phyloP scores from a whole-genome alignment of 1,140 invertebrate species.

The Drosophila dunni region DNA sequence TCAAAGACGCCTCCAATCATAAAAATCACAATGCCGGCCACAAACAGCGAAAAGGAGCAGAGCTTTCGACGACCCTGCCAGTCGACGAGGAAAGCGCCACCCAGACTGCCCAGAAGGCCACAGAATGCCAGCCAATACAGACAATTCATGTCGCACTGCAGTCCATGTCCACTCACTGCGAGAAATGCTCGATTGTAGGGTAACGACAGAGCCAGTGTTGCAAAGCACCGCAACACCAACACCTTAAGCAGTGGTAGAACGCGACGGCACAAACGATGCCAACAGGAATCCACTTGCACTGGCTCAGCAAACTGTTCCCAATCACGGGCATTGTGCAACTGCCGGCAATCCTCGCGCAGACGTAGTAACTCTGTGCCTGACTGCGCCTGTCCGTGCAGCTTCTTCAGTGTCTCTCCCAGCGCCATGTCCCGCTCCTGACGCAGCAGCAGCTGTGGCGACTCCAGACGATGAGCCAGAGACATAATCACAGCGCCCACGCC shows the following conservation, averaged over 20 bases:
- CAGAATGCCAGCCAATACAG: conserved; percentile 71
- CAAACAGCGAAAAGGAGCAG: conserved; percentile 63
- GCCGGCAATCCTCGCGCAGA: conserved; percentile 68
- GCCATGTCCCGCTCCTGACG: conserved; percentile 71
- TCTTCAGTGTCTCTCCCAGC: conserved; percentile 63
- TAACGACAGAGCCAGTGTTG: conserved; percentile 63
- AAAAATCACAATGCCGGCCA: conserved; percentile 69
- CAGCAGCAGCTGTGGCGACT: conserved; percentile 71
- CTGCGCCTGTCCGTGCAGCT: conserved; percentile 47
- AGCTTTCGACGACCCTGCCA: conserved; percentile 71
- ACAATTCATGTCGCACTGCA: conserved; percentile 76
- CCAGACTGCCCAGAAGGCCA: conserved; percentile 64
- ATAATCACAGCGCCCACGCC: conserved; percentile 61
- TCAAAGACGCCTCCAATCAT: conserved; percentile 76
- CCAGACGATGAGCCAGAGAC: conserved; percentile 59
- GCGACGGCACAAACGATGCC: conserved; percentile 26
- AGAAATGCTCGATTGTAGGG: conserved; percentile 75
- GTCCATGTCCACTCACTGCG: conserved; percentile 70
- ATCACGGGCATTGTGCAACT: conserved; percentile 65
- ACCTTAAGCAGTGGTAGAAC: conserved; percentile 66
- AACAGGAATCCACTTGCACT: conserved; percentile 21
- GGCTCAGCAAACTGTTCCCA: conserved; percentile 60
- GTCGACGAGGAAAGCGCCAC: conserved; percentile 65
- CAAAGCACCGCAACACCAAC: conserved; percentile 70
- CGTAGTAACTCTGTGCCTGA: conserved; percentile 64